Percentiles rank a stretch among this genome's conserved stretches.
phyloP scores from a whole-genome alignment of 2,888 invertebrate genomes.

The Andrena trimmerana region DNA sequence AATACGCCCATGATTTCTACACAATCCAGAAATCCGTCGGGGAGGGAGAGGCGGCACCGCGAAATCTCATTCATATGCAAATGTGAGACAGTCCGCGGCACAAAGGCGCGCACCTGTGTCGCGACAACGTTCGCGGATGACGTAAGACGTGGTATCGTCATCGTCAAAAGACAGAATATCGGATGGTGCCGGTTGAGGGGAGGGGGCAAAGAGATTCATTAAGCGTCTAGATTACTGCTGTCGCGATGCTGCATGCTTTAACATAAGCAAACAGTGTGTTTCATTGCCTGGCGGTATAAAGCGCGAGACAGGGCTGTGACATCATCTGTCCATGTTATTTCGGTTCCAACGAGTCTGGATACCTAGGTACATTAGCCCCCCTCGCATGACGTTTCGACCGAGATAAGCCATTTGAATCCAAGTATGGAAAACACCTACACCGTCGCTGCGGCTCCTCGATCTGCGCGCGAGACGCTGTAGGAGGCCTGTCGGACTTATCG shows the following conservation, averaged over 20 bases:
- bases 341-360: constrained; percentile 57
- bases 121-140: constrained; percentile 37
- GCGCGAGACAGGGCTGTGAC: constrained; percentile 60
- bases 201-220: constrained; percentile 56
- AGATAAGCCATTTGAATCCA: constrained; percentile 61
- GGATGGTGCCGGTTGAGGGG: constrained; percentile 13
- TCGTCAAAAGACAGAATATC: constrained; percentile 44
- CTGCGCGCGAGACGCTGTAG: not conserved
- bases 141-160: constrained; percentile 47
- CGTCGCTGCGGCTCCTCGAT: not conserved
- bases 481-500: constrained; percentile 33
- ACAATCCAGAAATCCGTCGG: constrained; percentile 51
- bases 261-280: constrained; percentile 67
- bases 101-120: constrained; percentile 64
- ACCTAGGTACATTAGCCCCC: constrained; percentile 43
- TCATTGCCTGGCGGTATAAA: constrained; percentile 48
- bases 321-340: constrained; percentile 73
- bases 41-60: constrained; percentile 14
- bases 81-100: constrained; percentile 37
- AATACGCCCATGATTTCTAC: constrained; percentile 33
- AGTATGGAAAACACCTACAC: constrained; percentile 54
- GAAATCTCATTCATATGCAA: constrained; percentile 66
- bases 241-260: constrained; percentile 64
- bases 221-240: constrained; percentile 64
- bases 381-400: constrained; percentile 51